A percentile compares a stretch with the other conserved stretches of the same genome.
Conservation (phyloP, 1,140 invertebrate species). For the Meloidogyne exigua region DNA sequence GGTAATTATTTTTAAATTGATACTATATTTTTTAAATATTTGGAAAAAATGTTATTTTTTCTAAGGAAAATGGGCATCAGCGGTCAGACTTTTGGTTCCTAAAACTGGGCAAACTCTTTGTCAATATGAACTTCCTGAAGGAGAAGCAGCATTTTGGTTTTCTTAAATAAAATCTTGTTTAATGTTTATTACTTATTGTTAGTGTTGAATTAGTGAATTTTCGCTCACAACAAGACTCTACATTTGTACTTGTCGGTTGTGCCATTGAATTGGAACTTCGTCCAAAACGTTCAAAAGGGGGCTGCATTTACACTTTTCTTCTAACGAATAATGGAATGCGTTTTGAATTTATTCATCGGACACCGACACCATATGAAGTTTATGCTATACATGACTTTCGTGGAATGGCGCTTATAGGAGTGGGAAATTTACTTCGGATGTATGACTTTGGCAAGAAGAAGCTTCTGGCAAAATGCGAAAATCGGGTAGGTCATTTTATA, state of each 20-base stretch:
- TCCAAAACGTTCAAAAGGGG: slow-evolving; percentile 76
- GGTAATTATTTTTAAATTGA: slow-evolving; percentile 81
- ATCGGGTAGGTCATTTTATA: slow-evolving; percentile 72
- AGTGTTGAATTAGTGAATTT: slow-evolving; percentile 76
- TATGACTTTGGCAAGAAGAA: slow-evolving; percentile 98
- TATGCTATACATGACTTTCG: slow-evolving; percentile 85
- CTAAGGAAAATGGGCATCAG: slow-evolving; percentile 91
- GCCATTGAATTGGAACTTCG: slow-evolving; percentile 85
- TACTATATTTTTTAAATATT: slow-evolving; percentile 74
- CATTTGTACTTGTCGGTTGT: slow-evolving; percentile 80
- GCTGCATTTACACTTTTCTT: slow-evolving; percentile 81
- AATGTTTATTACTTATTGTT: slow-evolving; percentile 34
- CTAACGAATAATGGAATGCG: slow-evolving; percentile 70
- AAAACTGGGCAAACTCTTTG: slow-evolving; percentile 79
- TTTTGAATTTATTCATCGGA: slow-evolving; percentile 88
- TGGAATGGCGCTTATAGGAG: slow-evolving; percentile 83
- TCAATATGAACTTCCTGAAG: slow-evolving; percentile 83
- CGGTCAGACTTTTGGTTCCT: slow-evolving; percentile 85
- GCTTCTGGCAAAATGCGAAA: slow-evolving; percentile 93
- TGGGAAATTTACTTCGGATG: slow-evolving; percentile 83
- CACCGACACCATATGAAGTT: slow-evolving; percentile 78
- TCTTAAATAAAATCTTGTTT: slow-evolving; percentile 7
- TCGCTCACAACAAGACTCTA: slow-evolving; percentile 71
- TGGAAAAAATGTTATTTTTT: slow-evolving; percentile 86
- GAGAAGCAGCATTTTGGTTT: slow-evolving; percentile 87